Evolutionary conservation across 2,113 vertebrate genomes (phyloP), one percentile per base, ranked within the genome.

Genomic region (Picathartes gymnocephalus): DNA sequence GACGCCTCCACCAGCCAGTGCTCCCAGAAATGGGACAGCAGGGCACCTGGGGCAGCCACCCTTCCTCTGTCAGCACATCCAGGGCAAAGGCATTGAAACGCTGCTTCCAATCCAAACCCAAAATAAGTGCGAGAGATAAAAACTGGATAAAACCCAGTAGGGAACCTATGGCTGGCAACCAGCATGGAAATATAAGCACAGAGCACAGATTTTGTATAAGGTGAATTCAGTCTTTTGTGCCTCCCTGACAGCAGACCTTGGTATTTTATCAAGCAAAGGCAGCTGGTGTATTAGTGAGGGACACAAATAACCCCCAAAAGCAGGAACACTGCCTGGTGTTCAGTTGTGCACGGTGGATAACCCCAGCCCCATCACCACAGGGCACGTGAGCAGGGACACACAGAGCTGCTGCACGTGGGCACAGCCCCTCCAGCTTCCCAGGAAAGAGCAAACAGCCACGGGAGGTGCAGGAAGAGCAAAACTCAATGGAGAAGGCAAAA

Each of bases 401-500:
- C 30, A 11, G 50, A 37, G 30, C 60, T 40, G 30, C 64, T 6
- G 4, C 79, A 47, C 20, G 0, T 0, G 4, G 61, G 23, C 80
- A 72, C 17, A 20, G 1, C 45, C 17, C 37, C 42, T 20, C 47
- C 74, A 65, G 50, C 24, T 23, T 61, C 74, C 82, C 0, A 0
- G 47, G 60, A 66, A 80, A 69, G 9, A 23, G 18, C 68, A 57
- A 45, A 82, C 4, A 73, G 53, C 42, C 30, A 10, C 4, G 35
- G 51, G 39, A 91, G 45, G 40, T 13, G 8, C 62, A 76, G 19
- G 3, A 81, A 58, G 39, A 40, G 83, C 17, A 19, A 35, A 80
- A 54, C 33, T 44, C 3, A 2, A 17, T 17, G 40, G 60, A 56
- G 39, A 66, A 74, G 23, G 23, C 33, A 45, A 74, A 81, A 68